Base-by-base conservation (phyloP, 2,113 vertebrate species). In the Ammodramus savannarum region DNA sequence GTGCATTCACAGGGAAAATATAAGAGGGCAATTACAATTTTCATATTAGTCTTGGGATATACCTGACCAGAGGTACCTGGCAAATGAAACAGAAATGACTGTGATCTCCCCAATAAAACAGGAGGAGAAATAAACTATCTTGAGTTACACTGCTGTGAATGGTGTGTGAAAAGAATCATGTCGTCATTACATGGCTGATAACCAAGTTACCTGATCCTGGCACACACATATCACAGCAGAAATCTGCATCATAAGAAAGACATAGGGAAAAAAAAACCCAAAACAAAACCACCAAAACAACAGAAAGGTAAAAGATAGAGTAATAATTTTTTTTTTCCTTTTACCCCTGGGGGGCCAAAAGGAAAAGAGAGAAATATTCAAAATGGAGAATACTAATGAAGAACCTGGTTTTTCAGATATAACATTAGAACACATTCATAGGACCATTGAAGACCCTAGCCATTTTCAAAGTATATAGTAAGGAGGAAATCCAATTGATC, bases 401-500 rank as follows among this genome's bases (percentile, higher is more conserved):
- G 34, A 83, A 63, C 3, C 7, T 76, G 54, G 4, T 14, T 61
- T 84, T 87, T 85, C 14, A 76, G 36, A 26, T 41, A 65, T 46
- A 38, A 48, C 32, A 87, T 32, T 69, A 36, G 48, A 34, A 87
- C 12, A 83, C 73, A 73, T 76, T 88, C 38, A 55, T 9, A 59
- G 61, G 51, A 16, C 46, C 41, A 32, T 10, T 85, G 90, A 93
- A 95, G 44, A 26, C 49, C 34, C 49, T 22, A 87, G 81, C 14
- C 66, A 65, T 68, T 79, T 75, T 89, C 32, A 6, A 76, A 58
- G 48, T 43, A 69, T 76, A 58, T 8, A 62, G 46, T 14, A 51
- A 38, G 43, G 38, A 85, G 95, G 62, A 87, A 87, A 85, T 69
- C 7, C 36, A 87, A 94, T 96, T 96, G 87, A 90, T 95, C 87